Evolutionary conservation across 2,888 invertebrate species (phyloP).

Genomic region (Drosophila anomelani): DNA sequence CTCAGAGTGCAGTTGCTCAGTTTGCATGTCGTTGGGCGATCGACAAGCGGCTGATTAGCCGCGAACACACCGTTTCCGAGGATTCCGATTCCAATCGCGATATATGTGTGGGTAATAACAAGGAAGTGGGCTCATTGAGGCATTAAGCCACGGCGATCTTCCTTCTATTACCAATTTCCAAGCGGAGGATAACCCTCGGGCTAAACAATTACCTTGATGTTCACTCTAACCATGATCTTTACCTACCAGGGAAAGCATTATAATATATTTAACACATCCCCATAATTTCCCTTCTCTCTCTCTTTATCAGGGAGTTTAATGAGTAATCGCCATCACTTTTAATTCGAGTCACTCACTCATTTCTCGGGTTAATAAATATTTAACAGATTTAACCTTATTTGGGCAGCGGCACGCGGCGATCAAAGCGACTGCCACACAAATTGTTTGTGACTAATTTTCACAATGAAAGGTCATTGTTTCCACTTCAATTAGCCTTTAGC

Average conservation of each 20-base stretch:
- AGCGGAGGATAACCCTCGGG: background rate
- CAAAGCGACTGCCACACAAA: slow-evolving; percentile 52
- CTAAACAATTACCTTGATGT: slow-evolving; percentile 9
- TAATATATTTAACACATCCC: background rate
- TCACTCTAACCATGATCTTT: background rate
- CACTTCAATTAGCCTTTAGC: slow-evolving; percentile 74
- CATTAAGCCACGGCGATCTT: background rate
- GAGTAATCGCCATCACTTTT: slow-evolving; percentile 2
- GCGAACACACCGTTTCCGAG: slow-evolving; percentile 11
- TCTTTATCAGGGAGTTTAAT: background rate
- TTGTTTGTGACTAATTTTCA: slow-evolving; percentile 73
- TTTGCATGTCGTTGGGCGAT: slow-evolving; percentile 53
- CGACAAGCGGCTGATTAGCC: slow-evolving; percentile 58
- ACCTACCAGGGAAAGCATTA: background rate
- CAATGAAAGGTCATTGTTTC: slow-evolving; percentile 79
- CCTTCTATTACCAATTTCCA: slow-evolving; percentile 7
- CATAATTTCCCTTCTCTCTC: background rate
- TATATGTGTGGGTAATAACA: slow-evolving; percentile 9
- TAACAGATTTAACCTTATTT: slow-evolving; percentile 57
- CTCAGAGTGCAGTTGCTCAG: slow-evolving; percentile 41
- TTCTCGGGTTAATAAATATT: slow-evolving; percentile 41
- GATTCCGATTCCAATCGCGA: background rate
- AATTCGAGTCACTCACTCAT: slow-evolving; percentile 17
- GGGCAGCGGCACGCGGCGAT: slow-evolving; percentile 53
- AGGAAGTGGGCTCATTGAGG: background rate